Percentiles rank a stretch among this genome's conserved stretches.
Conservation (phyloP, 2,113 vertebrate genomes). For the Athene cunicularia region DNA sequence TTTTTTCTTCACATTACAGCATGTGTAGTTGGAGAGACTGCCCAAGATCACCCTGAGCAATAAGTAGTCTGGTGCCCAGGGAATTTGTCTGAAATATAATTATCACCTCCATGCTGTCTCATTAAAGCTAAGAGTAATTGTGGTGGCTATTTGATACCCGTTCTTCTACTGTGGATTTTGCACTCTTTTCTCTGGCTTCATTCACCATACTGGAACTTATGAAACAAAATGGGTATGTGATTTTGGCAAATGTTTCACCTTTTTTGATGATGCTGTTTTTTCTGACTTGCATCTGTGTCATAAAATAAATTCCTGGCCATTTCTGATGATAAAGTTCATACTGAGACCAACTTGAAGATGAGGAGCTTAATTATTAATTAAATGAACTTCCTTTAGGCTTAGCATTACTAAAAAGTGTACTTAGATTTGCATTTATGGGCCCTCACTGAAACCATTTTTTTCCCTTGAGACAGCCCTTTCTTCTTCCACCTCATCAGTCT, state of each 20-base stretch:
- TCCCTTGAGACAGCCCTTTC: not conserved
- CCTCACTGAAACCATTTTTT: not conserved
- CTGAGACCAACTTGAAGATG: not conserved
- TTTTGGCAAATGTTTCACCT: not conserved
- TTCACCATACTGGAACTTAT: not conserved
- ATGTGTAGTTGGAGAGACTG: not conserved
- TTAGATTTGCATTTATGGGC: not conserved
- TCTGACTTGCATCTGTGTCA: accelerated
- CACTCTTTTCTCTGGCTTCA: not conserved
- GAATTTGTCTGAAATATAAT: not conserved
- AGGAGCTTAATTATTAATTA: not conserved
- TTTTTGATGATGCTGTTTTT: not conserved
- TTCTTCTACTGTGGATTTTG: not conserved
- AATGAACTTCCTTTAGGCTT: constrained; percentile 16
- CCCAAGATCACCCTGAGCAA: not conserved
- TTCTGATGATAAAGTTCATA: not conserved
- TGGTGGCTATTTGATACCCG: not conserved
- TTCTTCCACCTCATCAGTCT: not conserved
- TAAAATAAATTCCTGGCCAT: not conserved
- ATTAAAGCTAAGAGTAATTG: not conserved
- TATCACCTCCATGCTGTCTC: not conserved
- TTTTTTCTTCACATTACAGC: not conserved
- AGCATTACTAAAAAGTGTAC: not conserved
- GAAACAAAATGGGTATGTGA: not conserved
- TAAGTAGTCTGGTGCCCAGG: not conserved